Evolutionary conservation across 1,140 invertebrate species (phyloP).

Genomic region (Ostrea denselamellosa): DNA sequence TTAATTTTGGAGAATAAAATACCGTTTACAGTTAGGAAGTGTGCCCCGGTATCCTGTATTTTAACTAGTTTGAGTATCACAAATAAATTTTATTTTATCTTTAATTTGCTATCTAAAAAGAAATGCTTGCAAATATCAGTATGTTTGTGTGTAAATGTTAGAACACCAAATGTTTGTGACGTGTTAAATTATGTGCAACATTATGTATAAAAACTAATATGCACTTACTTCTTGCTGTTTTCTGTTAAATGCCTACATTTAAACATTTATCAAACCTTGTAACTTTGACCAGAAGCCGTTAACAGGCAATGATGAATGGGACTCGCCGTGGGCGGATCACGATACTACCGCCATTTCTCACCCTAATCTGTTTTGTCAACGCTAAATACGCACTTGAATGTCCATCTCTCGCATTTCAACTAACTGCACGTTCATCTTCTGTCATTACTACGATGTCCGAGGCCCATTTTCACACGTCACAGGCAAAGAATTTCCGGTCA

Average conservation of each 20-base stretch:
- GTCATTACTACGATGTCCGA: background rate
- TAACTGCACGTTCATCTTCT: background rate
- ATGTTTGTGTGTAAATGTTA: background rate
- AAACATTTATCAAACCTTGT: background rate
- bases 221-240: background rate
- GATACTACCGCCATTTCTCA: background rate
- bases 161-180: too few relatives aligned
- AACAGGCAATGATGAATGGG: background rate
- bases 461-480: background rate
- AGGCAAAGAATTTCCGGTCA: background rate
- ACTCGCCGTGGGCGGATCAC: background rate
- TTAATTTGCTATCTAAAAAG: too few relatives aligned
- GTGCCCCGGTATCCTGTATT: too few relatives aligned
- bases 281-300: background rate
- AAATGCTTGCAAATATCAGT: too few relatives aligned
- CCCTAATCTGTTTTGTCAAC: background rate
- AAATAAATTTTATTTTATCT: too few relatives aligned
- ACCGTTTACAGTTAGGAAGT: too few relatives aligned
- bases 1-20: too few relatives aligned
- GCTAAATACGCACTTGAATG: background rate
- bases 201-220: background rate
- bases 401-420: constrained; percentile 4
- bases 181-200: too few relatives aligned
- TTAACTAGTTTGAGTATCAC: too few relatives aligned
- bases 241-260: background rate